Evolutionary conservation across 2,888 invertebrate species (phyloP), one percentile per base, ranked within the genome.

Genomic region (Megaustenia siamemsis): DNA sequence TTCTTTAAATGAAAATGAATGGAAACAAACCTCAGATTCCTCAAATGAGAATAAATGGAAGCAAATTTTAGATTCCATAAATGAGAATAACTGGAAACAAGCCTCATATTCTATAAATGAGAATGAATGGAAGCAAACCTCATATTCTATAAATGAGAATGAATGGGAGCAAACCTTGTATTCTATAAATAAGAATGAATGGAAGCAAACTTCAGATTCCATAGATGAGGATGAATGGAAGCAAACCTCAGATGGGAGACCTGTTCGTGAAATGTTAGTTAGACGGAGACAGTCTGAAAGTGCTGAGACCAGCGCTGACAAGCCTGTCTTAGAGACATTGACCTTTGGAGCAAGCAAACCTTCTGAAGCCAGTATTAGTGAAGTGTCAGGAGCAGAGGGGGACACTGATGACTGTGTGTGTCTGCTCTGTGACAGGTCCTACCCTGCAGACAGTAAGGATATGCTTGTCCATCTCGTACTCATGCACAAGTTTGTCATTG

Each of bases 401-500:
- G n/a, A n/a, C n/a, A n/a, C n/a, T 15, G 68, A 49, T 32, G 21
- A 43, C 5, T 79, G 88, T 38, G 84, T 88, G 12, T 93, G 93
- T 86, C 45, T 90, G 24, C 84, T 90, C 89, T 95, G 95, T 88
- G 93, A 94, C 53, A 83, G 91, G 15, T 90, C 83, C 35, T 95
- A 93, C 89, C 81, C 91, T 32, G 90, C 95, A 40, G 88, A 91
- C 24, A 94, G 95, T 49, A 86, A 86, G 21, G 89, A 90, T 69
- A 87, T 86, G 4, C 84, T 90, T 28, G 95, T 95, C 0, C 98
- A 98, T 94, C 94, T 98, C 84, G 96, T 97, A 89, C 95, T 96
- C 91, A 94, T 94, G 81, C 98, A 98, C 93, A 96, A 96, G 76
- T 94, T 98, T 75, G 96, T 98, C 1, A 96, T 98, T 89, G 97